A percentile compares a stretch with the other conserved stretches of the same genome.
Evolutionary conservation across 2,113 vertebrate species (phyloP).

Genomic region (Elephas maximus): DNA sequence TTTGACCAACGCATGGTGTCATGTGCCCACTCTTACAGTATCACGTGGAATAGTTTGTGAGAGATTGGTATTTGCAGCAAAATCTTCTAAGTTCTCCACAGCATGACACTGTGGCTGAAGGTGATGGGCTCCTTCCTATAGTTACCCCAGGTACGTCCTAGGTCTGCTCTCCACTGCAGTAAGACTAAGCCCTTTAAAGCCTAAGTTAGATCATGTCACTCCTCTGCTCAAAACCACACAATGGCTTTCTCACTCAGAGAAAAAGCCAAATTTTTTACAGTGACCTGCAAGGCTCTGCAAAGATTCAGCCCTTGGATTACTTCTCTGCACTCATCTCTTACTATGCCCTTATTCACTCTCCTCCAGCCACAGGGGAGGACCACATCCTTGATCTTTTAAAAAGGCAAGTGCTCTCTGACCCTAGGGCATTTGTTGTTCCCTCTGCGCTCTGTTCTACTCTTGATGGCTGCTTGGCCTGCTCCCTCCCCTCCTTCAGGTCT

Average conservation of each 20-base stretch:
- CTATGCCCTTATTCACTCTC: not conserved
- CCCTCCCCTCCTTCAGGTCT: not conserved
- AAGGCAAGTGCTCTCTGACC: not conserved
- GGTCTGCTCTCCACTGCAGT: not conserved
- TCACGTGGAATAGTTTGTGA: no score
- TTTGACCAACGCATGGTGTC: no score
- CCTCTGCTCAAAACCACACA: no score
- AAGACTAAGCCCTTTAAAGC: not conserved
- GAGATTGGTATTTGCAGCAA: not conserved
- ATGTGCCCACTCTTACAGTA: no score
- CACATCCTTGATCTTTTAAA: not conserved
- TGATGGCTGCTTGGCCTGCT: not conserved
- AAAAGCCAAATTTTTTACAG: no score
- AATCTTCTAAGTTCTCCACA: not conserved
- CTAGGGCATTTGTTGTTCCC: not conserved
- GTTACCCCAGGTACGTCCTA: not conserved
- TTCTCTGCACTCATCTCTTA: not conserved
- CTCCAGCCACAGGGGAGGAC: not conserved
- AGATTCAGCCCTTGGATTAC: not conserved
- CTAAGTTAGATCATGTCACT: no score
- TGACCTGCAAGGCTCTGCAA: not conserved
- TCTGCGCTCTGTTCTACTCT: not conserved
- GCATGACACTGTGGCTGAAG: not conserved
- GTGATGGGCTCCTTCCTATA: not conserved
- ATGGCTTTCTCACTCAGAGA: no score